phyloP scores from a whole-genome alignment of 2,888 invertebrate genomes.

The Gortyna flavago region DNA sequence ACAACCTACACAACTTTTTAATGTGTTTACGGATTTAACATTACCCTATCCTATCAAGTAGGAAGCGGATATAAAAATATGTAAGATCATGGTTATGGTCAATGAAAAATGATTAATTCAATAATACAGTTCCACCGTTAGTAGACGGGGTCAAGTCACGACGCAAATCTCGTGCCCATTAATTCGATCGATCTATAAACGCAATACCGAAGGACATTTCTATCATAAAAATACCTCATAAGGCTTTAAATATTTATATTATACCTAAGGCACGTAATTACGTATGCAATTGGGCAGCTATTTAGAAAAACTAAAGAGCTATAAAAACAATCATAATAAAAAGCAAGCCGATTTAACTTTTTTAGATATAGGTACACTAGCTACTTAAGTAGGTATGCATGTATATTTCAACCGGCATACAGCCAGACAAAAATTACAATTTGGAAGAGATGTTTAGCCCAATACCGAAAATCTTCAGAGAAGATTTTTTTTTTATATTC shows the following conservation, averaged over 20 bases:
- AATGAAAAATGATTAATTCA: constrained; percentile 38
- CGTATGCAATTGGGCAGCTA: not conserved
- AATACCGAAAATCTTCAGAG: not conserved
- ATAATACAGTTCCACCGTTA: constrained; percentile 20
- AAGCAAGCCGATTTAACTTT: not conserved
- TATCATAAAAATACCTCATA: constrained; percentile 16
- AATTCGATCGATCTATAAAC: constrained; percentile 34
- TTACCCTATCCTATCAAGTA: not conserved
- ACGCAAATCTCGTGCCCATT: constrained; percentile 6
- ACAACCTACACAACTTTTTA: too few species aligned
- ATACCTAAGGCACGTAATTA: not conserved
- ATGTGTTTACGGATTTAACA: not conserved
- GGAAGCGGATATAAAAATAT: constrained; percentile 46
- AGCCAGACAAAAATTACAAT: not conserved
- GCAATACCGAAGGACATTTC: constrained; percentile 18
- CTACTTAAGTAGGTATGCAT: not conserved
- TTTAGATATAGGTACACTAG: not conserved
- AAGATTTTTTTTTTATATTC: not conserved
- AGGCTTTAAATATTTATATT: not conserved
- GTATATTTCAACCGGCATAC: not conserved
- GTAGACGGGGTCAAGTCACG: constrained; percentile 41
- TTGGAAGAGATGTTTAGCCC: not conserved
- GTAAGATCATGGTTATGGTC: constrained; percentile 13
- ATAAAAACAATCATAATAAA: not conserved
- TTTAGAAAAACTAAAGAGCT: not conserved